Conservation (phyloP, 2,797 vertebrate species). For the Poeciliopsis presidionis region DNA sequence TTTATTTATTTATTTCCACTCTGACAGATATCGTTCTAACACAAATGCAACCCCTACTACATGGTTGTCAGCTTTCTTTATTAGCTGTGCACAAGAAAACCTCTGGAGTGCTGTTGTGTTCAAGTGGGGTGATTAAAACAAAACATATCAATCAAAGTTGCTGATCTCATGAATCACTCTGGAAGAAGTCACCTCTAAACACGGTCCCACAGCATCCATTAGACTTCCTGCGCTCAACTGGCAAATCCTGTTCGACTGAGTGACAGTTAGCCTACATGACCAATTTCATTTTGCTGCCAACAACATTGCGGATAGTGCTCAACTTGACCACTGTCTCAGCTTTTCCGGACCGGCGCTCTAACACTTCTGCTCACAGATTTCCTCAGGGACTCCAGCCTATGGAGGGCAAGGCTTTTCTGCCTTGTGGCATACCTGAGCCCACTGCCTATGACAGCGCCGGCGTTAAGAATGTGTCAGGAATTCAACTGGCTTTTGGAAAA, state of each 20-base stretch:
- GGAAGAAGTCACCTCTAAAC: constrained; percentile 68
- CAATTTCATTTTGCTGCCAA: constrained; percentile 64
- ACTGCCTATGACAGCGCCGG: constrained; percentile 48
- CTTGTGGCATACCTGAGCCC: constrained; percentile 47
- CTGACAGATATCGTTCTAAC: constrained; percentile 10
- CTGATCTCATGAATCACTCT: constrained; percentile 63
- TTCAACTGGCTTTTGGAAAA: constrained; percentile 42
- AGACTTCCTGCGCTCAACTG: constrained; percentile 54
- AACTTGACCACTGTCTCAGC: constrained; percentile 61
- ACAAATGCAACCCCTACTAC: background rate
- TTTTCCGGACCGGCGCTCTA: constrained; percentile 62
- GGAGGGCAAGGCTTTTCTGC: constrained; percentile 54
- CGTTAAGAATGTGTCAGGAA: constrained; percentile 43
- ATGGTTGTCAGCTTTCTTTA: constrained; percentile 5
- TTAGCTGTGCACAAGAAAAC: constrained; percentile 24
- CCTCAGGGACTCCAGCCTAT: constrained; percentile 53
- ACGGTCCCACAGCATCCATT: constrained; percentile 61
- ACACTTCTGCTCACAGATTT: constrained; percentile 66
- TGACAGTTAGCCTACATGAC: constrained; percentile 64
- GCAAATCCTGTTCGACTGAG: constrained; percentile 51
- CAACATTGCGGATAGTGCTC: constrained; percentile 46
- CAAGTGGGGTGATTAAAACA: constrained; percentile 38
- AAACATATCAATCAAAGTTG: constrained; percentile 63
- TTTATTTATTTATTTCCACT: background rate
- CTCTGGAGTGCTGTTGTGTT: constrained; percentile 17